Conservation (phyloP, 2,113 vertebrate species). For the Heloderma charlesbogerti region DNA sequence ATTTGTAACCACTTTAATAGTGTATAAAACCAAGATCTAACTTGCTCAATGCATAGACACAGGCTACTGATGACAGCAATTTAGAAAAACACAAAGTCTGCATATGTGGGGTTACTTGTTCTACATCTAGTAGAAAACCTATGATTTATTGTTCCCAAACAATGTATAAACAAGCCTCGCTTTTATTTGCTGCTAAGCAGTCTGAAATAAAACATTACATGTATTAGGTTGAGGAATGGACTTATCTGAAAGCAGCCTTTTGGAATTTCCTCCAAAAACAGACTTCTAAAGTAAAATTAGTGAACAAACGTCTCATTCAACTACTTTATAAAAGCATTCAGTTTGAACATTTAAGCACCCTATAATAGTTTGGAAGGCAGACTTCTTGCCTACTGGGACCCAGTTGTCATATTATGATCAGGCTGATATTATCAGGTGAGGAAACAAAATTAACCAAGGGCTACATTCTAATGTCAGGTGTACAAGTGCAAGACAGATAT, state of each 20-base stretch:
- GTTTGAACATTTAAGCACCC: slow-evolving; percentile 49
- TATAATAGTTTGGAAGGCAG: slow-evolving; percentile 50
- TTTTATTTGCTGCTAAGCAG: slow-evolving; percentile 67
- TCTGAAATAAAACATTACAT: slow-evolving; percentile 63
- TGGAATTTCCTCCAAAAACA: slow-evolving; percentile 49
- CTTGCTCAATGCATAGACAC: neutral
- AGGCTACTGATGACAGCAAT: neutral
- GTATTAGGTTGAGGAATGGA: slow-evolving; percentile 20
- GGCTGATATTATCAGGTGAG: neutral
- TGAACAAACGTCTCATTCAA: slow-evolving; percentile 56
- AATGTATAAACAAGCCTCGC: slow-evolving; percentile 59
- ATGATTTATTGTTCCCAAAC: slow-evolving; percentile 51
- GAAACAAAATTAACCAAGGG: slow-evolving; percentile 37
- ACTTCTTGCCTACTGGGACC: slow-evolving; percentile 48
- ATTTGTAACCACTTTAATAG: neutral
- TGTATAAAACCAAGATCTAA: slow-evolving; percentile 24
- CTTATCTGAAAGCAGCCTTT: slow-evolving; percentile 20
- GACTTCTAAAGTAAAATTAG: slow-evolving; percentile 51
- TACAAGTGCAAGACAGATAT: slow-evolving; percentile 64
- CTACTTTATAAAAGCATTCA: slow-evolving; percentile 44
- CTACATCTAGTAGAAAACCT: slow-evolving; percentile 25
- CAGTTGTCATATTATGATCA: slow-evolving; percentile 38
- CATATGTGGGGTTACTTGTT: slow-evolving; percentile 20
- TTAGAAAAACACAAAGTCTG: slow-evolving; percentile 38
- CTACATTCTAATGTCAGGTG: slow-evolving; percentile 74